Evolutionary conservation across 2,113 vertebrate species (phyloP).

Genomic region (Periophthalmodon schlosseri): DNA sequence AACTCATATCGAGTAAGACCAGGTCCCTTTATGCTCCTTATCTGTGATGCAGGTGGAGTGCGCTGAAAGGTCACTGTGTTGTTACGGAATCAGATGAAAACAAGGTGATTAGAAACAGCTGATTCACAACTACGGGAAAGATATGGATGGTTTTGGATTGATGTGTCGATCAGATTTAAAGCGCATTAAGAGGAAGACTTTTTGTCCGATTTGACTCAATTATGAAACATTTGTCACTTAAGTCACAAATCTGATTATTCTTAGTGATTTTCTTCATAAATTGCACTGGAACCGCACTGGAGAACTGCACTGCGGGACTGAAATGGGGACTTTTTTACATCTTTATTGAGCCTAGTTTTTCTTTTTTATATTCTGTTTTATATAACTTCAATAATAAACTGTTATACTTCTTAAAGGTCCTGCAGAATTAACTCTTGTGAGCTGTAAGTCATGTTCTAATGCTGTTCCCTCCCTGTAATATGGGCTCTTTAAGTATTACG

Average conservation of each 20-base stretch:
- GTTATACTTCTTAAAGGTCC: too few species aligned
- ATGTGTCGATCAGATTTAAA: background rate
- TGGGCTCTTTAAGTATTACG: too few species aligned
- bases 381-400: too few species aligned
- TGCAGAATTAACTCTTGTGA: too few species aligned
- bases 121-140: background rate
- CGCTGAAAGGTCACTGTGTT: conserved; percentile 38
- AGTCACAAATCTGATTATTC: background rate
- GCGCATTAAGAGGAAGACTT: background rate
- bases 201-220: background rate
- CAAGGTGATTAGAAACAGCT: conserved; percentile 26
- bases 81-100: conserved; percentile 6
- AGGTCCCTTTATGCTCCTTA: conserved; percentile 9
- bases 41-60: conserved; percentile 9
- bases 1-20: background rate
- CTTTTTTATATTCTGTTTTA: too few species aligned
- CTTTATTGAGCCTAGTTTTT: too few species aligned
- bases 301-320: too few species aligned
- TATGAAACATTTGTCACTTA: background rate
- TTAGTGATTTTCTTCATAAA: background rate
- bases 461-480: too few species aligned
- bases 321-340: too few species aligned
- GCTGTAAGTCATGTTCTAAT: too few species aligned
- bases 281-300: too few species aligned
- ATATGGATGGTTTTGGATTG: background rate